Base-by-base conservation (phyloP, 1,140 invertebrate genomes). In the Yoshiicerus persimilis region DNA sequence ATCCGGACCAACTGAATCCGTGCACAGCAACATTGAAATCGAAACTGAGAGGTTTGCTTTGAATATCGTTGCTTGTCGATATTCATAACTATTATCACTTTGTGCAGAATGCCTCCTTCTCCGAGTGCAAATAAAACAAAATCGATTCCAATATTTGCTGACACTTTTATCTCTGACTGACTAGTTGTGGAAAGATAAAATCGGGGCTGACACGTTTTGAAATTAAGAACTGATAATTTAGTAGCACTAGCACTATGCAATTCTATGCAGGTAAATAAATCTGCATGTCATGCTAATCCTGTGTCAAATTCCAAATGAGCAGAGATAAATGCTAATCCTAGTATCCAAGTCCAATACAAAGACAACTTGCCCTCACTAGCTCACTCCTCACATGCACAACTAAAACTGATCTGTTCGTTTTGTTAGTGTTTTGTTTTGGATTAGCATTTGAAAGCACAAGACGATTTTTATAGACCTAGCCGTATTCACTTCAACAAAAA, bases 401-500 rank as follows among this genome's bases (percentile, higher is more conserved):
- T 80, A n/a, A 23, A 36, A 80, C 75, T 80, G 75, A 80, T 36
- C 70, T 27, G 32, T 20, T 66, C 8, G n/a, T 23, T 23, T 13
- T 66, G n/a, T 66, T 25, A 23, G 13, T 25, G 10, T 25, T 66
- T 66, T 9, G 62, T n/a, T 36, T 80, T 0, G 34, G 1, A 38
- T 80, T 38, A 20, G n/a, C 75, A 38, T 80, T 80, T 80, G 75
- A 80, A 80, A 38, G 75, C 75, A n/a, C 75, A 38, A 80, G 66
- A 16, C 30, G 25, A 70, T 70, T 70, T 70, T 70, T 13, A 30
- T 70, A 70, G 30, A 13, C 66, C 66, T 70, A 70, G 27, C 66
- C 66, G 75, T 38, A 34, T 80, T 80, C 32, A 36, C 30, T 80
- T 3, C 20, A 32, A 80, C 75, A 80, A 32, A 36, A 80, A 30